Conservation (phyloP, 2,113 vertebrate genomes). For the Excalfactoria chinensis region DNA sequence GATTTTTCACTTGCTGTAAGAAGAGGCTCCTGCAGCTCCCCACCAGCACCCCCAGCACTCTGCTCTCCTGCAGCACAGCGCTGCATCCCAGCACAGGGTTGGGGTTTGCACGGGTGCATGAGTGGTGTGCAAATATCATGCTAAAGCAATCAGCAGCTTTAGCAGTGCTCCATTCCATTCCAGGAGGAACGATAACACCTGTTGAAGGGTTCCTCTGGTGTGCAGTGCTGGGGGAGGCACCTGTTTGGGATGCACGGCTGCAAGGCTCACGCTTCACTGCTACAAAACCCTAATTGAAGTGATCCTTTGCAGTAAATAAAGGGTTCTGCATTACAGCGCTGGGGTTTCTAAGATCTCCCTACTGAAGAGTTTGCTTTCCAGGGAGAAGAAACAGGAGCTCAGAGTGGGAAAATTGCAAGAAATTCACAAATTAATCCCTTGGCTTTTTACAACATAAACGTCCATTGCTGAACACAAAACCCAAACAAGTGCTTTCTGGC, state of each 20-base stretch:
- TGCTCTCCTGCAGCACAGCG: neutral
- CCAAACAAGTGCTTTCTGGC: neutral
- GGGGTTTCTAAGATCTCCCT: neutral
- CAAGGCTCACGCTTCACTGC: accelerated
- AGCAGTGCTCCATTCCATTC: neutral
- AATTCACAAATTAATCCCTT: neutral
- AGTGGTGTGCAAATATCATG: too few species aligned
- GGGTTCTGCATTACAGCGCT: accelerated
- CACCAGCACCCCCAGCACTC: neutral
- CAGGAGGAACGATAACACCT: neutral
- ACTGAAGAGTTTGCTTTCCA: neutral
- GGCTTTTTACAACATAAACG: neutral
- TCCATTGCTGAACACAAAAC: neutral
- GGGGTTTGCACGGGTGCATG: too few species aligned
- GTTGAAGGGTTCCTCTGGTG: neutral
- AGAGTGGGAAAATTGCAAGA: neutral
- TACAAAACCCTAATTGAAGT: neutral
- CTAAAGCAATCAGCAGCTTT: too few species aligned
- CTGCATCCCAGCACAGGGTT: accelerated
- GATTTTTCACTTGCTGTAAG: slow-evolving; percentile 77
- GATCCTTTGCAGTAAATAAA: neutral
- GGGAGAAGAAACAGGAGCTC: neutral
- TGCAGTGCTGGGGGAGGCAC: neutral
- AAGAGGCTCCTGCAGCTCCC: slow-evolving; percentile 64
- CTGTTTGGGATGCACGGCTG: neutral